Evolutionary conservation across 2,888 invertebrate species (phyloP), one percentile per base, ranked within the genome.

Genomic region (Plagodis pulveraria): DNA sequence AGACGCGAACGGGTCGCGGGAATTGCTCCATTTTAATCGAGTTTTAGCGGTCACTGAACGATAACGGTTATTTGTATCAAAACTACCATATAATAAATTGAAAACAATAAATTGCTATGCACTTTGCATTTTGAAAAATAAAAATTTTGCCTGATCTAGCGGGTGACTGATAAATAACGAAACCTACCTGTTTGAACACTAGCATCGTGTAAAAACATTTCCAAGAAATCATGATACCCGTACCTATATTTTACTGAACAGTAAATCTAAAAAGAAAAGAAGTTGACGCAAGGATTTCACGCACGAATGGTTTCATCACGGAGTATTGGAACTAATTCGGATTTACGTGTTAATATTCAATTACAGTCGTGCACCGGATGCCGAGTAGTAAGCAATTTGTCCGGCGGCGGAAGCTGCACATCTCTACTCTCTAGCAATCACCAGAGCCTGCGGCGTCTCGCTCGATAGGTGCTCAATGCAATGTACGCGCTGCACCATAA

Each of bases 1-100:
- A 22, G 10, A 40, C 40, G 40, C 40, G 10, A 83, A 89, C 78
- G 86, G 87, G 87, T 87, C 84, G 86, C 87, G 81, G 87, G 88
- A 87, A 86, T 87, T 84, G 87, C 86, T 88, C 77, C 80, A 84
- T 82, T 87, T 86, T 80, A 85, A 90, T 88, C 85, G 82, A 87
- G 84, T 84, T 85, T 83, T 83, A 87, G 86, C 85, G 80, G 81
- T 84, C 80, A 83, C 74, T 76, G 74, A 69, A 76, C 73, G 74
- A 10, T 64, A 69, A 71, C 67, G 68, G 77, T 77, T 71, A 72
- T 71, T 72, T 62, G 66, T 72, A 70, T 70, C 65, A 65, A 34
- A 36, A 40, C 8, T 5, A n/a, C n/a, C 0, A 41, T 41, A 41
- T 38, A 9, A 1, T 38, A 9, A 6, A 8, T 38, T 38, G 38